Conservation (phyloP, 2,797 vertebrate species). For the Zalophus californianus region DNA sequence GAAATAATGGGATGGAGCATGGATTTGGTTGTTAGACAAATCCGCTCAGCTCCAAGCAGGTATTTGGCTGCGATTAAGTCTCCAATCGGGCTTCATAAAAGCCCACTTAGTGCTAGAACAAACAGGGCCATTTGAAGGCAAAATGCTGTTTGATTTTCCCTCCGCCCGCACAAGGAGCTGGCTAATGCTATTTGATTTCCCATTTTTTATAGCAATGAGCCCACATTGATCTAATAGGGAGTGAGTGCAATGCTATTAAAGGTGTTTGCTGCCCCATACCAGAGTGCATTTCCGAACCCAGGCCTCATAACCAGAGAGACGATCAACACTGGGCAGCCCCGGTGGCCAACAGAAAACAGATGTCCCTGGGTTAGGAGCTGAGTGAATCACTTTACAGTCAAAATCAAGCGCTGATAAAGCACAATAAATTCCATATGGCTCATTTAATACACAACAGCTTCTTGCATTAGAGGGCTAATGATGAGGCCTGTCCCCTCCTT, state of each 20-base stretch:
- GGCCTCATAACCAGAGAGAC: slow-evolving; percentile 98
- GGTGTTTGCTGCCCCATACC: slow-evolving; percentile 94
- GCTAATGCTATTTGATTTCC: slow-evolving; percentile 99
- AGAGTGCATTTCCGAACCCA: slow-evolving; percentile 96
- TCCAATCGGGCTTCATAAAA: slow-evolving; percentile 96
- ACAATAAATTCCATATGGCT: slow-evolving; percentile 99
- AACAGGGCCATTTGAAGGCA: slow-evolving; percentile 94
- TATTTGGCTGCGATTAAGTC: slow-evolving; percentile 96
- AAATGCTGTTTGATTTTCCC: slow-evolving; percentile 96
- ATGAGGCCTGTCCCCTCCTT: slow-evolving; percentile 90
- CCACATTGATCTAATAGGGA: slow-evolving; percentile 98
- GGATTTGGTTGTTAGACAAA: slow-evolving; percentile 86
- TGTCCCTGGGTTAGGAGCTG: slow-evolving; percentile 95
- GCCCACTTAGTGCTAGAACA: slow-evolving; percentile 97
- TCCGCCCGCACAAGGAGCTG: slow-evolving; percentile 87
- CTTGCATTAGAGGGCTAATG: slow-evolving; percentile 92
- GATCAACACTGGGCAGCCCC: slow-evolving; percentile 93
- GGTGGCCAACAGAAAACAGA: slow-evolving; percentile 98
- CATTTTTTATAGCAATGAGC: slow-evolving; percentile 99
- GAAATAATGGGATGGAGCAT: slow-evolving; percentile 82
- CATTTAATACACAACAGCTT: slow-evolving; percentile 99
- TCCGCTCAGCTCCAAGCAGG: slow-evolving; percentile 92
- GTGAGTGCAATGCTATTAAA: slow-evolving; percentile 98
- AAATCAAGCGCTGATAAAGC: slow-evolving; percentile 99
- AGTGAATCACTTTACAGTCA: slow-evolving; percentile 99